Evolutionary conservation across 2,888 invertebrate genomes (phyloP).

Genomic region (Zootermopsis nevadensis): DNA sequence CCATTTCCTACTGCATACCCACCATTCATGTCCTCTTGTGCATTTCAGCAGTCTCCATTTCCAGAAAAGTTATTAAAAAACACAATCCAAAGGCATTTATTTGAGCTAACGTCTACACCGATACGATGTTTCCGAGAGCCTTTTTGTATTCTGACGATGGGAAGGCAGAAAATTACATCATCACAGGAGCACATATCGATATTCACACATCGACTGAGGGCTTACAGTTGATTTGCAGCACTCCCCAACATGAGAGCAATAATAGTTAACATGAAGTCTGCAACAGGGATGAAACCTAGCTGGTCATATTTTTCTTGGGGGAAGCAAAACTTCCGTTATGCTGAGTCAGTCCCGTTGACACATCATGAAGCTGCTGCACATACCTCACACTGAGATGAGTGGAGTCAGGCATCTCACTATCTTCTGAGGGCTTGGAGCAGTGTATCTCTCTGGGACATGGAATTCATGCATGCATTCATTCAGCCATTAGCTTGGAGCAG

Average conservation of each 20-base stretch:
- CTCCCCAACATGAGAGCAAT: constrained; percentile 15
- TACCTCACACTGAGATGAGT: constrained; percentile 10
- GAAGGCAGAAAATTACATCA: constrained; percentile 40
- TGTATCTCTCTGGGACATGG: constrained; percentile 21
- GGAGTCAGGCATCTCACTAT: background rate
- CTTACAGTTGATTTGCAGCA: constrained; percentile 29
- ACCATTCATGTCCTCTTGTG: constrained; percentile 17
- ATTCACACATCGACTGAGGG: constrained; percentile 34
- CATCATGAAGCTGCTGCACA: constrained; percentile 22
- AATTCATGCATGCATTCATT: background rate
- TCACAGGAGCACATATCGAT: constrained; percentile 34
- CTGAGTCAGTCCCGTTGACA: constrained; percentile 14
- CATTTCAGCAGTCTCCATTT: constrained; percentile 19
- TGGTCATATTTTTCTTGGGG: constrained; percentile 17
- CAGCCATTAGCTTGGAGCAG: background rate
- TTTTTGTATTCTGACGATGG: constrained; percentile 34
- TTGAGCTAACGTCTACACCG: constrained; percentile 48
- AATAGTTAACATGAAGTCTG: constrained; percentile 22
- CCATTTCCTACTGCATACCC: constrained; percentile 10
- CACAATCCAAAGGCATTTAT: constrained; percentile 48
- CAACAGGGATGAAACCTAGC: constrained; percentile 30
- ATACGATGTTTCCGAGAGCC: constrained; percentile 45
- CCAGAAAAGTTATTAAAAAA: constrained; percentile 42
- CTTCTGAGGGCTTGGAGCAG: constrained; percentile 18
- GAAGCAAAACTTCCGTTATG: constrained; percentile 16